Base-by-base conservation (phyloP, 2,888 invertebrate species). In the Stenichneumon culpator region DNA sequence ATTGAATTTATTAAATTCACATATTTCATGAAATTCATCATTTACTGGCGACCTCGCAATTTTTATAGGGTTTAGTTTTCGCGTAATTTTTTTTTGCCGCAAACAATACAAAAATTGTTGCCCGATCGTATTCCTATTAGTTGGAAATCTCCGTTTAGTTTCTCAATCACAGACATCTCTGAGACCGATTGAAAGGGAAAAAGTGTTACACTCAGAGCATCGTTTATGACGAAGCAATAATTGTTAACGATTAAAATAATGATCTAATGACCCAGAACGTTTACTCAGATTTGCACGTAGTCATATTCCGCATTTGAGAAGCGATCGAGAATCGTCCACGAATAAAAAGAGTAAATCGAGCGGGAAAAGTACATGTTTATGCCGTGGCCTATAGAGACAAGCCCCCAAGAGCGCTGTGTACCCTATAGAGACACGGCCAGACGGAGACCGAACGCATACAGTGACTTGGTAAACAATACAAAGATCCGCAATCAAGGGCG, bases 201-300 rank as follows among this genome's bases (percentile, higher is more conserved):
- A 39, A 19, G n/a, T 68, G 19, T 44, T 19, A 22, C 2, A 44
- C 14, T 14, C 32, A 44, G 14, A 16, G 44, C 3, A 44, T 44
- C 44, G 44, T 44, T 44, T 39, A 44, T n/a, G 39, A 39, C 68
- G 68, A 68, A 19, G n/a, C n/a, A 54, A 54, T 47, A 47, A 47
- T 47, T 47, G 16, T 14, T 47, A 19, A 19, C 52, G 52, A 54
- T 14, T 54, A 9, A 54, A 9, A 54, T 54, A 54, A 54, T 54
- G n/a, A 54, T 19, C 19, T 19, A 19, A 54, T 54, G 6, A 19
- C 52, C 19, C 52, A 54, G 44, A 47, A 54, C 19, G 52, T 19
- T n/a, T 54, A 19, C 19, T 2, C 14, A 9, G 19, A 54, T 54
- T 54, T 19, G 52, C 2, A 19, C 52, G 2, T 3, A 19, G 52